These are phyloP conservation scores for Festucalex cinctus DNA, from an alignment of 2,113 vertebrate species.

Conservation along the genomic window DNA sequence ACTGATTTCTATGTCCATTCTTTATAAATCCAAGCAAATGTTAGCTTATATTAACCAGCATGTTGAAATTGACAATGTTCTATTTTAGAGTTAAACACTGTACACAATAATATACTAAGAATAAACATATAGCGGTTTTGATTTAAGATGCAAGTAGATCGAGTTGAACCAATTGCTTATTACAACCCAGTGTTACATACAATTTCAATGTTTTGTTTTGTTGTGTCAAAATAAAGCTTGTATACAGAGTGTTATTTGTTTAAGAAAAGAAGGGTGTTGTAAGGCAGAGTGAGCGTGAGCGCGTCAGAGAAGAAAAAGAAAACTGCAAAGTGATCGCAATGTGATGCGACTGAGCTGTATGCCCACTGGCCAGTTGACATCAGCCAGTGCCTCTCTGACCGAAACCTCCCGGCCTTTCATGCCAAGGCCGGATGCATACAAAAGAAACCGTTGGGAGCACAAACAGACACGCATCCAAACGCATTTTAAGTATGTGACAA, in stretches of 20 bases:
- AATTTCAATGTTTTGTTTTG: background rate
- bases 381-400: conserved; percentile 58
- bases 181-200: background rate
- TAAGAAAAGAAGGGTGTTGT: conserved; percentile 26
- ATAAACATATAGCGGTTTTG: no score
- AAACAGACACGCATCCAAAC: conserved; percentile 40
- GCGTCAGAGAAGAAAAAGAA: conserved; percentile 42
- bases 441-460: conserved; percentile 40
- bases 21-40: no score
- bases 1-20: no score
- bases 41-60: no score
- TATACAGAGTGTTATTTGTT: background rate
- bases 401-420: conserved; percentile 57
- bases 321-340: conserved; percentile 59
- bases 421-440: conserved; percentile 59
- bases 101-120: no score
- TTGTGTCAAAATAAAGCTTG: background rate
- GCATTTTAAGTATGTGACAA: conserved; percentile 33
- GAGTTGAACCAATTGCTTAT: no score
- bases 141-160: no score
- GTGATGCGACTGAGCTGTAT: conserved; percentile 63
- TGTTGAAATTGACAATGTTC: no score
- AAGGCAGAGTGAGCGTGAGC: conserved; percentile 21
- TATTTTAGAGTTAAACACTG: no score
- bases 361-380: conserved; percentile 67